Evolutionary conservation across 2,113 vertebrate genomes (phyloP), one percentile per base, ranked within the genome.

Genomic region (Triplophysa dalaica): DNA sequence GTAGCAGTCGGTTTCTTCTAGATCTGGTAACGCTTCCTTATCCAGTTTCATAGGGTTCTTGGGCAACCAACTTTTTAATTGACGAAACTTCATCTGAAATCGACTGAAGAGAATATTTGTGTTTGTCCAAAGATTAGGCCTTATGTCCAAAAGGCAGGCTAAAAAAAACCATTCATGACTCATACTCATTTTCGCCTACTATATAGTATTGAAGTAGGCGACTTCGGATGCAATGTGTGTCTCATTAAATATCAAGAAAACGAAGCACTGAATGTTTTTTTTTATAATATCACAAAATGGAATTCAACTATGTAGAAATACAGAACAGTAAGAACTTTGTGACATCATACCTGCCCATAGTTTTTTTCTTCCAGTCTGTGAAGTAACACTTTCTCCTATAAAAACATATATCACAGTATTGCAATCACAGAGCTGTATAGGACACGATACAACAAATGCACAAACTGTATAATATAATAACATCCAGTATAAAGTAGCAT

Each of bases 1-100:
- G 89, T 98, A 99, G 85, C 97, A 98, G 90, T 98, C 96, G 0
- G 94, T 95, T 56, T 98, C 96, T 85, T 98, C 95, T 70, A 99
- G 90, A 81, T 99, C 96, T 52, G 97, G 98, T 50, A 99, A 87
- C 0, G 95, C 95, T 83, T 97, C 95, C 87, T 99, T 99, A 89
- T 99, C 98, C 2, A 99, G 94, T 90, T 98, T 96, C 98, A 99
- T 99, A 2, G 98, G 97, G 86, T 99, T 99, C 86, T 91, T 94
- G 17, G 97, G 94, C 86, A 99, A 87, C 97, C 97, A 98, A 14
- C 95, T 97, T 87, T 97, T 98, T 66, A 99, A 83, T 86, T 98
- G 95, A 82, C 91, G 93, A 82, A 94, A 95, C 81, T 94, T 94
- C 84, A 92, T 92, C 89, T 98, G 95, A 85, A 98, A 93, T 86